Conservation (phyloP, 2,888 invertebrate genomes). For the Nephrotoma appendiculata region DNA sequence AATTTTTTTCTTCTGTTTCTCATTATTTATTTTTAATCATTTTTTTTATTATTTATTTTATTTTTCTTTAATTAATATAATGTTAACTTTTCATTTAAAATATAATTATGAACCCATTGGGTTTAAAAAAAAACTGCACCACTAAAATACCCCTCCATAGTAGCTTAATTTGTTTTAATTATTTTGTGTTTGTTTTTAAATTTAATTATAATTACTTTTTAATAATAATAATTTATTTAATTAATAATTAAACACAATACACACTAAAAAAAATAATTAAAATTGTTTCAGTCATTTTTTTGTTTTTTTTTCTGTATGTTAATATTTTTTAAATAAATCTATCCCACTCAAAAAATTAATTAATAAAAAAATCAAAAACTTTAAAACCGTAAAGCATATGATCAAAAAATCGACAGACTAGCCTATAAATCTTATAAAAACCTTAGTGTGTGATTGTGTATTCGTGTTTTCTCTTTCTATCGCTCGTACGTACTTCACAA, state of each 20-base stretch:
- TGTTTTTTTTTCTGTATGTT: not conserved
- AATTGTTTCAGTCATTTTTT: not conserved
- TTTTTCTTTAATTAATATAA: conserved; percentile 1
- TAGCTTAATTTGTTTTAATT: conserved; percentile 6
- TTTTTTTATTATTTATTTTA: not conserved
- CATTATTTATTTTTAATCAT: not conserved
- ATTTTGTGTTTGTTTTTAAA: not conserved
- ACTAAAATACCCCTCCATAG: conserved; percentile 18
- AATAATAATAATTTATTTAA: not conserved
- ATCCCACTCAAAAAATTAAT: not conserved
- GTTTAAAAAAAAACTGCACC: conserved; percentile 28
- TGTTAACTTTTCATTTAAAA: conserved; percentile 4
- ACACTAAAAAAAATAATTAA: not conserved
- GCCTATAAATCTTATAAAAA: not conserved
- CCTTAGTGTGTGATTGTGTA: not conserved
- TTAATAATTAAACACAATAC: not conserved
- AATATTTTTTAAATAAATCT: not conserved
- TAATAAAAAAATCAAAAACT: not conserved
- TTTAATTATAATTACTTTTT: not conserved
- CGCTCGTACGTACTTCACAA: not conserved
- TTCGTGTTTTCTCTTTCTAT: not conserved
- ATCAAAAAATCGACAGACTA: not conserved
- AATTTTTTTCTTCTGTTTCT: not conserved
- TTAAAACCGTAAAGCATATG: not conserved
- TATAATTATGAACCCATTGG: conserved; percentile 30